Percentiles rank a stretch among this genome's conserved stretches.
Conservation (phyloP, 1,140 invertebrate genomes). For the Frieseomelitta varia region DNA sequence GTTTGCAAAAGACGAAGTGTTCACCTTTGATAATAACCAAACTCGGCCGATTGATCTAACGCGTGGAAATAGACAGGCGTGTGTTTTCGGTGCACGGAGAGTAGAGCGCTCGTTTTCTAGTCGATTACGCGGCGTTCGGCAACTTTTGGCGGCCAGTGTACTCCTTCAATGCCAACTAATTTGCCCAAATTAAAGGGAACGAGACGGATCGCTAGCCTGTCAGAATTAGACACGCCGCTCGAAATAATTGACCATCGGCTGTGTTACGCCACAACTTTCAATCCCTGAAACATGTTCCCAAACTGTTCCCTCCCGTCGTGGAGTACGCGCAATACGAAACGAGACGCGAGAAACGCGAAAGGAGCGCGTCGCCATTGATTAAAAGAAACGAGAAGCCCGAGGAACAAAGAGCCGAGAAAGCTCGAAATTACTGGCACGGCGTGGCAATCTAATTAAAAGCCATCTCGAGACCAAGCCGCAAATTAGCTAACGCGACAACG, state of each 20-base stretch:
- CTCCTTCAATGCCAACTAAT: constrained; percentile 38
- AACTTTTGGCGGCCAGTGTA: constrained; percentile 27
- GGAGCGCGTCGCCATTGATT: too few species aligned
- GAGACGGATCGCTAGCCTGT: constrained; percentile 25
- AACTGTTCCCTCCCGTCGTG: neutral
- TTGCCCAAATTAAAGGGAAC: constrained; percentile 45
- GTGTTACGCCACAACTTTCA: neutral
- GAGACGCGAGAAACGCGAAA: neutral
- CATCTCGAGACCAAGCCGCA: neutral
- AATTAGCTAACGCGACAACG: constrained; percentile 40
- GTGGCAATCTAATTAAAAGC: constrained; percentile 30
- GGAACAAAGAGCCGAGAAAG: neutral
- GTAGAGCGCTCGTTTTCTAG: neutral
- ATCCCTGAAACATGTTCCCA: neutral
- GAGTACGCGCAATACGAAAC: too few species aligned
- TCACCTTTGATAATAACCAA: neutral
- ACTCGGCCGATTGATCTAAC: neutral
- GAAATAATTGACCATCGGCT: constrained; percentile 13
- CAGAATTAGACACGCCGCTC: constrained; percentile 27
- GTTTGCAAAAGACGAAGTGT: neutral
- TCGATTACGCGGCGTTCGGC: neutral
- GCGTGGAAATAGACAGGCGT: neutral
- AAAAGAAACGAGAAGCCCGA: neutral
- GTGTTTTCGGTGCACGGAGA: neutral
- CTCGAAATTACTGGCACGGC: constrained; percentile 1